Percentiles rank a stretch among this genome's conserved stretches.
phyloP scores from a whole-genome alignment of 2,888 invertebrate genomes.

The Mythimna lalbum region DNA sequence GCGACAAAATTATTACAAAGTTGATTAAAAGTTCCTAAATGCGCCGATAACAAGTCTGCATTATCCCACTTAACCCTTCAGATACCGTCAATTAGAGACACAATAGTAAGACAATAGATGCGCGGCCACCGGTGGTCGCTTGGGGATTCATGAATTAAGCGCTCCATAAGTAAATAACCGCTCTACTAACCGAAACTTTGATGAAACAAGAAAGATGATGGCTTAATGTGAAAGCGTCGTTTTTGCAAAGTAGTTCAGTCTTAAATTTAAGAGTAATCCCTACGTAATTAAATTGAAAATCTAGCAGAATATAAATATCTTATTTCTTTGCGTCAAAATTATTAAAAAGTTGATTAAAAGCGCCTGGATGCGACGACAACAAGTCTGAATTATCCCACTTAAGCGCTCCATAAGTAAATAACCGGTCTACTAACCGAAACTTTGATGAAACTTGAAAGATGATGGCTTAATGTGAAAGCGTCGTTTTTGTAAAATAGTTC shows the following conservation, averaged over 20 bases:
- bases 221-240: not conserved
- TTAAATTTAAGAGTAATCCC: not conserved
- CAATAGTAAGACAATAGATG: too few species aligned
- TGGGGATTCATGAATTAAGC: too few species aligned
- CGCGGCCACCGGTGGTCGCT: too few species aligned
- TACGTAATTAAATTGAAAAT: not conserved
- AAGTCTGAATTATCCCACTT: slow-evolving; percentile 1
- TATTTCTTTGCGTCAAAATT: slow-evolving; percentile 1
- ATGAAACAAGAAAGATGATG: not conserved
- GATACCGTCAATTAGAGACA: too few species aligned
- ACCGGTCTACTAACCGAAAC: not conserved
- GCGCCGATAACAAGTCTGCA: too few species aligned
- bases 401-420: slow-evolving; percentile 7
- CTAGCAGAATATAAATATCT: not conserved
- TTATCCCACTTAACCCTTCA: too few species aligned
- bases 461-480: not conserved
- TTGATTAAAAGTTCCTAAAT: too few species aligned
- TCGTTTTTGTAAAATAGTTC: too few species aligned
- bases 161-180: too few species aligned
- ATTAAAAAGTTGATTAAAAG: slow-evolving; percentile 12
- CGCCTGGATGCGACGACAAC: slow-evolving; percentile 6
- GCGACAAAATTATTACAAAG: too few species aligned
- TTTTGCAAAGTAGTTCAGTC: not conserved
- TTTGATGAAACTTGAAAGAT: not conserved
- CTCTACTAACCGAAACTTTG: not conserved